Evolutionary conservation across 2,113 vertebrate genomes (phyloP).

Genomic region (Felis chaus): DNA sequence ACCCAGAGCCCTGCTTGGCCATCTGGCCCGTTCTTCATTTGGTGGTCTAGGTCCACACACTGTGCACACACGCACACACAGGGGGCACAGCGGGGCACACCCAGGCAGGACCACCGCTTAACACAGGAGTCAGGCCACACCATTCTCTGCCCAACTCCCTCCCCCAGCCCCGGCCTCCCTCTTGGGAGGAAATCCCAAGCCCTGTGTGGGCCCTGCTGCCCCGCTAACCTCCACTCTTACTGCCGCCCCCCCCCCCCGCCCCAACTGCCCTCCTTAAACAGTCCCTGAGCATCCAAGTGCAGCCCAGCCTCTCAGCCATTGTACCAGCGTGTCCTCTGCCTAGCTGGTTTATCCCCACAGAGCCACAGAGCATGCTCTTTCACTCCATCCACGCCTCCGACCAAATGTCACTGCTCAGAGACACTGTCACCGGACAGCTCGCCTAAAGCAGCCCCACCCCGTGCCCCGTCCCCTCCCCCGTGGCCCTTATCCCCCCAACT

Average conservation of each 20-base stretch:
- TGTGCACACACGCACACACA: background rate
- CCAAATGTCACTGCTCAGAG: background rate
- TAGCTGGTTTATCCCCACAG: background rate
- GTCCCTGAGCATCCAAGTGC: fast-evolving
- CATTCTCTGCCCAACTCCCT: background rate
- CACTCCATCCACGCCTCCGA: background rate
- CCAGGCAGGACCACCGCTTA: background rate
- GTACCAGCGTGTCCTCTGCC: background rate
- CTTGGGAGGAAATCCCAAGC: background rate
- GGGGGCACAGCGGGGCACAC: background rate
- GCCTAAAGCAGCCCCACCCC: background rate
- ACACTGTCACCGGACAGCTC: background rate
- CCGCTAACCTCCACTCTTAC: background rate
- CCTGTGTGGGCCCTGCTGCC: background rate
- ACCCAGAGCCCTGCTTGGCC: background rate
- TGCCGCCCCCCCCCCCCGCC: background rate
- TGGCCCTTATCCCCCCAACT: background rate
- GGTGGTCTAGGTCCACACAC: background rate
- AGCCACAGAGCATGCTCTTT: background rate
- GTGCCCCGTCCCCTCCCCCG: background rate
- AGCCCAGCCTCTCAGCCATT: background rate
- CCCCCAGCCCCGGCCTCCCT: background rate
- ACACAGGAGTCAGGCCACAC: background rate
- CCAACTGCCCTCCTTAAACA: background rate
- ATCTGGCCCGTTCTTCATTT: background rate